These are phyloP conservation scores for Grantiella picta DNA, from an alignment of 2,113 vertebrate species.

Conservation along the genomic window DNA sequence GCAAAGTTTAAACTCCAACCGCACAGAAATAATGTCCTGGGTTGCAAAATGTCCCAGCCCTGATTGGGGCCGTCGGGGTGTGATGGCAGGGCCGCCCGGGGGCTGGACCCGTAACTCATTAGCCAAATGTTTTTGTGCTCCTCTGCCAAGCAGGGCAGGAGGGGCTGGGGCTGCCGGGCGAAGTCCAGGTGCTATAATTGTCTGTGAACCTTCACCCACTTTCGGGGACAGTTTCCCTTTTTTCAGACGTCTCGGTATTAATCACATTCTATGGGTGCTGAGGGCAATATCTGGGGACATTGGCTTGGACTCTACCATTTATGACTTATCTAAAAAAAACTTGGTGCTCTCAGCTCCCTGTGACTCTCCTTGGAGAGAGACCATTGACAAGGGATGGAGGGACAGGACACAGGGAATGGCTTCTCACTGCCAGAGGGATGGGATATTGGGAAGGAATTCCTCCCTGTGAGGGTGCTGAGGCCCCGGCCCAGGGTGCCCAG, in stretches of 20 bases:
- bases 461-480: accelerated
- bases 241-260: neutral
- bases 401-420: neutral
- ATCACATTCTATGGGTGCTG: neutral
- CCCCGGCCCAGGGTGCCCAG: neutral
- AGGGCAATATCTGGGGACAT: neutral
- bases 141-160: neutral
- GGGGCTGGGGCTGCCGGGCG: neutral
- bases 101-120: slow-evolving; percentile 51
- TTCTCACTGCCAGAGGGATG: accelerated
- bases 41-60: slow-evolving; percentile 14
- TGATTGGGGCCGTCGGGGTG: neutral
- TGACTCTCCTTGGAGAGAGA: neutral
- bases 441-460: neutral
- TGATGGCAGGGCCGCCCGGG: neutral
- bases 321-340: neutral
- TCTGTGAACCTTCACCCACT: slow-evolving; percentile 67
- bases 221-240: slow-evolving; percentile 26
- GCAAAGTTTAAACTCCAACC: slow-evolving; percentile 60
- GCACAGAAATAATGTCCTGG: slow-evolving; percentile 29
- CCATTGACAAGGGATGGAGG: too few species aligned
- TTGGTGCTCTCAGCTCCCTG: neutral
- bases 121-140: slow-evolving; percentile 63
- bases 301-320: neutral
- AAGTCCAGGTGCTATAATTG: slow-evolving; percentile 51